A percentile compares a stretch with the other conserved stretches of the same genome.
phyloP scores from a whole-genome alignment of 2,888 invertebrate species.

The Melieria crassipennis region DNA sequence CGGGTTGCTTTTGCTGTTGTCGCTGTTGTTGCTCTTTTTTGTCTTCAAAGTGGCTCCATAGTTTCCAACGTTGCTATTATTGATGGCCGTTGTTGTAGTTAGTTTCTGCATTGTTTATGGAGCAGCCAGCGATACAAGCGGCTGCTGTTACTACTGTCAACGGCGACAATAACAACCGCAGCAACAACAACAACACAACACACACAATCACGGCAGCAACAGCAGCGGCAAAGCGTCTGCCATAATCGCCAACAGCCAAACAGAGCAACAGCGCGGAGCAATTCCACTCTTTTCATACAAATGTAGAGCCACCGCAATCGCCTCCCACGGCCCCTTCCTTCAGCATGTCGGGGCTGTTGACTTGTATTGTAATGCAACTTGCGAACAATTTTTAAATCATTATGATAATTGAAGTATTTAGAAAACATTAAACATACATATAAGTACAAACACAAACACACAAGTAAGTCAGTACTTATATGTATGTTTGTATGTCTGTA shows the following conservation, averaged over 20 bases:
- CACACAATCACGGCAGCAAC: constrained; percentile 6
- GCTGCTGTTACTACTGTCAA: constrained; percentile 14
- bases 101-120: constrained; percentile 42
- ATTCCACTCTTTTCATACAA: no score
- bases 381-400: no score
- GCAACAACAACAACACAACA: constrained; percentile 1
- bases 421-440: no score
- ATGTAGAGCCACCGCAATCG: no score
- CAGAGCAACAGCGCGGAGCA: background rate
- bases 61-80: constrained; percentile 14
- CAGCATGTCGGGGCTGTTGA: no score
- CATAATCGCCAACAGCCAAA: constrained; percentile 20
- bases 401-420: no score
- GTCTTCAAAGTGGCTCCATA: constrained; percentile 41
- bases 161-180: constrained; percentile 12
- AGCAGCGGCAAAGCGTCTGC: constrained; percentile 36
- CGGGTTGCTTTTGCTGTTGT: constrained; percentile 43
- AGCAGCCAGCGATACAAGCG: constrained; percentile 15
- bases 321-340: no score
- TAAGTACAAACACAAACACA: no score
- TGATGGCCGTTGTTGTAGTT: constrained; percentile 40
- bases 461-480: no score
- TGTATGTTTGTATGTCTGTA: no score
- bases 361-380: no score
- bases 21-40: constrained; percentile 39